Evolutionary conservation across 2,797 vertebrate genomes (phyloP).

Genomic region (Myotis daubentonii): DNA sequence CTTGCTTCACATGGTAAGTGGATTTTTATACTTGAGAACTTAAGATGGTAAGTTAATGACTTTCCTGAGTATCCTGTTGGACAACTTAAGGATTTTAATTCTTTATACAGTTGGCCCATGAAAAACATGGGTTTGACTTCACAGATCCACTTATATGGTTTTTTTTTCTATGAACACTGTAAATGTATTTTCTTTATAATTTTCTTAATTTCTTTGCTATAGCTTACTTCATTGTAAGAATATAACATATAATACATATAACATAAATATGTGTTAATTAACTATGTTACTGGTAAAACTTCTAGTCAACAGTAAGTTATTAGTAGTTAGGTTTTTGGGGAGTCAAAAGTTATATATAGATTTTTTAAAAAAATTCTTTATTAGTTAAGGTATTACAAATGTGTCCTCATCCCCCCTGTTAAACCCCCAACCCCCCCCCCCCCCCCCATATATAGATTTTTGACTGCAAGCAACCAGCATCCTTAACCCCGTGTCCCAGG

Average conservation of each 20-base stretch:
- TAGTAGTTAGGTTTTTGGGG: background rate
- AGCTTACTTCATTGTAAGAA: background rate
- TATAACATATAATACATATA: background rate
- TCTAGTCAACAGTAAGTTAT: background rate
- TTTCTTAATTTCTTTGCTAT: background rate
- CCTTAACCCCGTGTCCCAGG: background rate
- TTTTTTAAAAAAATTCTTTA: background rate
- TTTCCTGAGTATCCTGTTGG: background rate
- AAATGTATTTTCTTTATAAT: background rate
- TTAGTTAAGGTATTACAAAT: too few species aligned
- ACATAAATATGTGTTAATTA: background rate
- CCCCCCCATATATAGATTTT: background rate
- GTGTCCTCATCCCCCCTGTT: too few species aligned
- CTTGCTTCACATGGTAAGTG: constrained; percentile 59
- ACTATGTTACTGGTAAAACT: background rate
- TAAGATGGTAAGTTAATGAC: constrained; percentile 60
- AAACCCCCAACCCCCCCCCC: too few species aligned
- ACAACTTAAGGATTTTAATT: constrained; percentile 32
- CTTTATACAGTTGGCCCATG: background rate
- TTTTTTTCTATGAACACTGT: background rate
- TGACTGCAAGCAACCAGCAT: background rate
- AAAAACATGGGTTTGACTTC: background rate
- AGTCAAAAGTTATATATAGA: background rate
- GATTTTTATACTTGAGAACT: constrained; percentile 54
- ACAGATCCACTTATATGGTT: background rate